Conservation (phyloP, 2,888 invertebrate genomes). For the Sicus ferrugineus region DNA sequence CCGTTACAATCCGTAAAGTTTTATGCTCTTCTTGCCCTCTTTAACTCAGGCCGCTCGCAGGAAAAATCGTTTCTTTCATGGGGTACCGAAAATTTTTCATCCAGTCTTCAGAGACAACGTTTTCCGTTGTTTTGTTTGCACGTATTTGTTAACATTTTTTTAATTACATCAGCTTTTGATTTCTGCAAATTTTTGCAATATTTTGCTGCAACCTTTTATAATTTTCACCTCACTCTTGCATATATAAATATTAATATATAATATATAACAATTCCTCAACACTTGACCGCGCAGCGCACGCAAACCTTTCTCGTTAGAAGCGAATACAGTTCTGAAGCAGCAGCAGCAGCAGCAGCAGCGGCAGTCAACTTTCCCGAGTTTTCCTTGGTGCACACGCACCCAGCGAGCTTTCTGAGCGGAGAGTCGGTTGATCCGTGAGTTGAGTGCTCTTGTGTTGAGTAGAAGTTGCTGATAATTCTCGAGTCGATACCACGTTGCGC, state of each 20-base stretch:
- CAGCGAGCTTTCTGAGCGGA: conserved; percentile 2
- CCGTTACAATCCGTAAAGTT: background rate
- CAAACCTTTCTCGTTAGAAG: conserved; percentile 64
- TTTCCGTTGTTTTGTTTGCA: background rate
- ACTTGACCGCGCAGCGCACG: conserved; percentile 56
- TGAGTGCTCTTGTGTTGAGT: conserved; percentile 1
- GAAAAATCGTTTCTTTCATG: conserved; percentile 19
- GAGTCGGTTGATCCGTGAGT: background rate
- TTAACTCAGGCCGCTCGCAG: background rate
- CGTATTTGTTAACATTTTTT: conserved; percentile 26
- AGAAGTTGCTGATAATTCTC: background rate
- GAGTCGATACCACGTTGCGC: conserved; percentile 23
- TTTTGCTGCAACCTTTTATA: conserved; percentile 36
- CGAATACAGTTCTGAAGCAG: conserved; percentile 63
- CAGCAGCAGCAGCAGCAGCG: conserved; percentile 49
- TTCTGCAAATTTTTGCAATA: conserved; percentile 17
- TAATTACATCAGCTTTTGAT: conserved; percentile 29
- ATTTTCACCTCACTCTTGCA: conserved; percentile 42
- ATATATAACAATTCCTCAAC: conserved; percentile 55
- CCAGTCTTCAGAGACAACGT: conserved; percentile 9
- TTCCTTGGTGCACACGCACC: conserved; percentile 11
- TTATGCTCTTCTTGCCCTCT: background rate
- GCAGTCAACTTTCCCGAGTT: conserved; percentile 22
- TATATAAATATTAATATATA: conserved; percentile 42
- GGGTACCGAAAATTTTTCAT: conserved; percentile 27